These are phyloP conservation scores for Gopherus evgoodei DNA, from an alignment of 2,113 vertebrate species.

Conservation along the genomic window DNA sequence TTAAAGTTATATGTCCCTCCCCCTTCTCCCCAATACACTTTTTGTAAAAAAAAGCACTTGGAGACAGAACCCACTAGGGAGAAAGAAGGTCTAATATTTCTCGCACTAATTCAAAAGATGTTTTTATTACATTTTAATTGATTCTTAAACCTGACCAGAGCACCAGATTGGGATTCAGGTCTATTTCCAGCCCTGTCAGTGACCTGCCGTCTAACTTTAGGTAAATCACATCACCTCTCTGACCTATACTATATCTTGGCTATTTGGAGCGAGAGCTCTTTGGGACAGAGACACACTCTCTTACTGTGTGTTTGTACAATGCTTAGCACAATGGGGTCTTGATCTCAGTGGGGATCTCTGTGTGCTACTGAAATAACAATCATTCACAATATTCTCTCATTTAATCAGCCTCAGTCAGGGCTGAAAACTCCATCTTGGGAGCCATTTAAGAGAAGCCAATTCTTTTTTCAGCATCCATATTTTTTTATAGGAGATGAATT, in stretches of 20 bases:
- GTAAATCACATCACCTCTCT: neutral
- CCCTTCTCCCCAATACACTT: too few species aligned
- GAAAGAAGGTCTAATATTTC: neutral
- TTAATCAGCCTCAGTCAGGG: neutral
- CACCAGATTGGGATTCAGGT: neutral
- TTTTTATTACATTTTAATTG: neutral
- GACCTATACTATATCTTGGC: neutral
- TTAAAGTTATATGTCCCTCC: neutral
- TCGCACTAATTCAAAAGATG: neutral
- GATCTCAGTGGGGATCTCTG: neutral
- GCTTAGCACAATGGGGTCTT: neutral
- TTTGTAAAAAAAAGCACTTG: too few species aligned
- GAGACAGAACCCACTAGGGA: too few species aligned
- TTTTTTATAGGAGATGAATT: slow-evolving; percentile 46
- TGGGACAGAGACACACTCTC: neutral
- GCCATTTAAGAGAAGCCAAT: neutral
- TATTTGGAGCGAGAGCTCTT: neutral
- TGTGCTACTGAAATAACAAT: neutral
- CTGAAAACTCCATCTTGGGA: neutral
- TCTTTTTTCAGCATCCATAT: neutral
- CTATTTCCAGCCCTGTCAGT: rapidly evolving
- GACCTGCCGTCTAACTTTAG: neutral
- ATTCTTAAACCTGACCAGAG: neutral
- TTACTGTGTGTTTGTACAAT: neutral
- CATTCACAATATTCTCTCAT: slow-evolving; percentile 8